These are phyloP conservation scores for Tragelaphus buxtoni DNA, from an alignment of 2,113 vertebrate species.

Conservation along the genomic window DNA sequence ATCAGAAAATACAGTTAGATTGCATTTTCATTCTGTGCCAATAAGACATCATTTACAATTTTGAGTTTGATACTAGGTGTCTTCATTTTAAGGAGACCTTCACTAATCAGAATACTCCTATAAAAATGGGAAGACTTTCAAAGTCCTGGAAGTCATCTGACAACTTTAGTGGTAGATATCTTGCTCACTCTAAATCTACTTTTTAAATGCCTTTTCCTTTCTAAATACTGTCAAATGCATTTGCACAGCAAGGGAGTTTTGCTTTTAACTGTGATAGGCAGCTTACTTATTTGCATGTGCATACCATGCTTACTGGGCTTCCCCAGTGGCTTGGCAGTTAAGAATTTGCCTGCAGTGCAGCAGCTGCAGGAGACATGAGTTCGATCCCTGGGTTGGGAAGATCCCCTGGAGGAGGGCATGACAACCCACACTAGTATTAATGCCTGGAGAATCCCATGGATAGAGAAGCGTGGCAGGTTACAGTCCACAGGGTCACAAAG, in stretches of 20 bases:
- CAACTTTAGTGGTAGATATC: neutral
- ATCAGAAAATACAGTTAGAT: neutral
- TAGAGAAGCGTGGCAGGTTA: neutral
- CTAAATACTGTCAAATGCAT: neutral
- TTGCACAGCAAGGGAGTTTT: neutral
- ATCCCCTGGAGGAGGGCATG: neutral
- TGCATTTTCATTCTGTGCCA: neutral
- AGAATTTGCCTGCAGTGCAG: neutral
- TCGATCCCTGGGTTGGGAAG: neutral
- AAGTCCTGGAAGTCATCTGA: neutral
- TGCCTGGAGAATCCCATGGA: neutral
- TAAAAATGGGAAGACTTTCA: neutral
- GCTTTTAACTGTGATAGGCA: neutral
- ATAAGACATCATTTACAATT: neutral
- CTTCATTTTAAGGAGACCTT: neutral
- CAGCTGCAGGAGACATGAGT: rapidly evolving
- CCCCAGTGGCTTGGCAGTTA: neutral
- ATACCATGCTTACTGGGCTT: neutral
- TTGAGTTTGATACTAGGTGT: neutral
- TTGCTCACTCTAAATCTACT: neutral
- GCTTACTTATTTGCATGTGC: neutral
- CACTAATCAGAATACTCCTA: neutral
- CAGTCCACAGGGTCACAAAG: neutral
- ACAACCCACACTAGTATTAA: neutral
- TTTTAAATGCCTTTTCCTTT: slow-evolving; percentile 3